Evolutionary conservation across 2,888 invertebrate genomes (phyloP).

Genomic region (Yponomeuta cagnagella): DNA sequence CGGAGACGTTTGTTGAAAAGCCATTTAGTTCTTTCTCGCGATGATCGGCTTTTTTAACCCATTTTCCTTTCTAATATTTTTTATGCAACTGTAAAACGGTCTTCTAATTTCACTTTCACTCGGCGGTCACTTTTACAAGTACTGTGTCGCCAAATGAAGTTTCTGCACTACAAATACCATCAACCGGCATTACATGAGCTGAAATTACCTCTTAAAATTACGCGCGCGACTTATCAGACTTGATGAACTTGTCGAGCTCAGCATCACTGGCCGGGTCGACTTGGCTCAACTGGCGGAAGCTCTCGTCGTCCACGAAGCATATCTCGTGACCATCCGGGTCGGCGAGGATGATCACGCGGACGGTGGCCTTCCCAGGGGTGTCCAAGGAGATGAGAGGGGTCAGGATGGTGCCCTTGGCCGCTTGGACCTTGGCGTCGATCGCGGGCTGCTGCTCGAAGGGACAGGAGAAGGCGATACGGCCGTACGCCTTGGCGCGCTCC

Average conservation of each 20-base stretch:
- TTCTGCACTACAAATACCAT: not conserved
- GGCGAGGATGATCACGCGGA: conserved; percentile 95
- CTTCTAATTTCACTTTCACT: too few relatives aligned
- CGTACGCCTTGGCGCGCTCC: conserved; percentile 92
- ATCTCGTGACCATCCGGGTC: conserved; percentile 99
- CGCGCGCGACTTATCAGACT: conserved; percentile 77
- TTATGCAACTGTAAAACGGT: too few relatives aligned
- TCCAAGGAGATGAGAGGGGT: conserved; percentile 94
- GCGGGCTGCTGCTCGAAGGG: conserved; percentile 85
- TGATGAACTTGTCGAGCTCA: conserved; percentile 85
- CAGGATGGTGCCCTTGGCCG: conserved; percentile 83
- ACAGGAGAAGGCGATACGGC: conserved; percentile 95
- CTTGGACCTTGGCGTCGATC: conserved; percentile 84
- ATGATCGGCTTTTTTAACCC: too few relatives aligned
- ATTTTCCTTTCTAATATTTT: too few relatives aligned
- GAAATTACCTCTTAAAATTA: not conserved
- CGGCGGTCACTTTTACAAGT: too few relatives aligned
- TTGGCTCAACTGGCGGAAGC: conserved; percentile 89
- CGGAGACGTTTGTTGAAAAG: too few relatives aligned
- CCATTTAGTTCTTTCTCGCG: too few relatives aligned
- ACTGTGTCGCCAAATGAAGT: not conserved
- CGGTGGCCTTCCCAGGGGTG: conserved; percentile 98
- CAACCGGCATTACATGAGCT: too few relatives aligned
- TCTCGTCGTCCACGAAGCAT: conserved; percentile 98
- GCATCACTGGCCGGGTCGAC: conserved; percentile 89